phyloP scores from a whole-genome alignment of 2,797 vertebrate species.

The Spinus pinus region DNA sequence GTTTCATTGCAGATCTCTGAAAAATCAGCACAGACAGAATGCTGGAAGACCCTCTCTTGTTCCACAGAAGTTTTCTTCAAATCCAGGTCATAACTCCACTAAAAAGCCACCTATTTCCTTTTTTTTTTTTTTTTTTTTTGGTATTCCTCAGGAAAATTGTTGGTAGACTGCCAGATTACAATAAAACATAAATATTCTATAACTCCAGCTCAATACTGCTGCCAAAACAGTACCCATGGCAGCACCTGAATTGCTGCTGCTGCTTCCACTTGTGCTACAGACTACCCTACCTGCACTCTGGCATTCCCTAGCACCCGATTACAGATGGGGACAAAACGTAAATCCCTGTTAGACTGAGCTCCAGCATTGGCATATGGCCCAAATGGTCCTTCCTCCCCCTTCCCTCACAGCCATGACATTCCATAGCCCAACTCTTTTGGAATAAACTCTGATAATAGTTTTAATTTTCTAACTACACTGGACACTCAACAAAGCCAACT shows the following conservation, averaged over 20 bases:
- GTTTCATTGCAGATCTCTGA: neutral
- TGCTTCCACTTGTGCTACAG: neutral
- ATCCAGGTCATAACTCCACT: neutral
- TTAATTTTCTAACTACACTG: neutral
- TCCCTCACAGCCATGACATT: neutral
- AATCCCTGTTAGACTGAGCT: neutral
- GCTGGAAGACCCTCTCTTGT: neutral
- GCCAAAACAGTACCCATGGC: neutral
- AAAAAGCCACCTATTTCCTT: neutral
- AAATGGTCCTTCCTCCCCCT: neutral
- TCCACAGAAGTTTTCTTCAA: conserved; percentile 24
- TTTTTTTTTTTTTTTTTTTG: too few relatives aligned
- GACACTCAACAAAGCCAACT: neutral
- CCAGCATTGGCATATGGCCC: neutral
- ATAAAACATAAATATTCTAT: neutral
- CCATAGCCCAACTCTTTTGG: neutral
- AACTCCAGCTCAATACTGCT: neutral
- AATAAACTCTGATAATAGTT: neutral
- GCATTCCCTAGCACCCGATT: neutral
- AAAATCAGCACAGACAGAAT: conserved; percentile 32
- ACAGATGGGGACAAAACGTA: neutral
- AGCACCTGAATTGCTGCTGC: neutral
- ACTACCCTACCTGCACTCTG: neutral
- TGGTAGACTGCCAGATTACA: neutral
- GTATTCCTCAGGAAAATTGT: neutral